Evolutionary conservation across 2,797 vertebrate genomes (phyloP).

Genomic region (Crypturellus tataupa): DNA sequence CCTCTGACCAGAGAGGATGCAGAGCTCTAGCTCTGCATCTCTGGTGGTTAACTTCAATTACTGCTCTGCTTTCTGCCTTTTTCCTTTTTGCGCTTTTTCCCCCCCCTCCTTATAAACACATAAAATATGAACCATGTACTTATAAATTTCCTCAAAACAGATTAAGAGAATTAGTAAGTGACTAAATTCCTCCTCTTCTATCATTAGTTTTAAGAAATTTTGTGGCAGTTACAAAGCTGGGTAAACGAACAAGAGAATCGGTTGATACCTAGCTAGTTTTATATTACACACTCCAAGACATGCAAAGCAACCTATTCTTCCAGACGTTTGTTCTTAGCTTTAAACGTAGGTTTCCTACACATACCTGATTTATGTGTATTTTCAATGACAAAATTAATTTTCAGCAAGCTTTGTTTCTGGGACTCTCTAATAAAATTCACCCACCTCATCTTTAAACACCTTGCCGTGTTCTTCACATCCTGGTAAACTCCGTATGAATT

Average conservation of each 20-base stretch:
- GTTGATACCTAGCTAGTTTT: background rate
- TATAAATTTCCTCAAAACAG: background rate
- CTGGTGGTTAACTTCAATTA: background rate
- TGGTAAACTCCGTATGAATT: slow-evolving; percentile 89
- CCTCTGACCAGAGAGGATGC: background rate
- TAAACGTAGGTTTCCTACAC: background rate
- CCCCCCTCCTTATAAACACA: background rate
- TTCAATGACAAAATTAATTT: background rate
- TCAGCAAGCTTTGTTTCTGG: background rate
- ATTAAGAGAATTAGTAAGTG: background rate
- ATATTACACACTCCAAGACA: background rate
- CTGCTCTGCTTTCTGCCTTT: background rate
- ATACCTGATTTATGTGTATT: background rate
- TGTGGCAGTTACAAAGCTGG: background rate
- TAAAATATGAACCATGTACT: background rate
- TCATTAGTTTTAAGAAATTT: background rate
- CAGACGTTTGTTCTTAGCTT: background rate
- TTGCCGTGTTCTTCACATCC: slow-evolving; percentile 89
- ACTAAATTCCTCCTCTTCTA: background rate
- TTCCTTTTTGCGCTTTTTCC: background rate
- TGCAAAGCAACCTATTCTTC: background rate
- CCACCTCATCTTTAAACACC: slow-evolving; percentile 89
- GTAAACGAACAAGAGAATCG: background rate
- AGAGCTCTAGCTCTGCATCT: background rate
- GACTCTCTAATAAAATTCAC: slow-evolving; percentile 8